phyloP scores from a whole-genome alignment of 2,888 invertebrate species.

The Mechanitis messenoides region DNA sequence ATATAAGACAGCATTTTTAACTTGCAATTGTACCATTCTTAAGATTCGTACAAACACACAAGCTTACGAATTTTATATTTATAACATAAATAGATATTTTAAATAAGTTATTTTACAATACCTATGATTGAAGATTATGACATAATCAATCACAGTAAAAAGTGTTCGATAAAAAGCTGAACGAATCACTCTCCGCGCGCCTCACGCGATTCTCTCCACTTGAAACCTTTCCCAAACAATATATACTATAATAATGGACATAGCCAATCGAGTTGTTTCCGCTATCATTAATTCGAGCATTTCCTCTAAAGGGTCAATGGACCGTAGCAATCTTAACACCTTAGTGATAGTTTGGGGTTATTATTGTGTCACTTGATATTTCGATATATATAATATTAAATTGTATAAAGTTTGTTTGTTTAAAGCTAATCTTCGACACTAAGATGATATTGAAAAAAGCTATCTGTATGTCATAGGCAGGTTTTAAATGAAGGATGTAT shows the following conservation, averaged over 20 bases:
- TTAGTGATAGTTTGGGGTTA: slow-evolving; percentile 37
- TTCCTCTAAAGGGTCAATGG: slow-evolving; percentile 50
- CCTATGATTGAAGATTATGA: slow-evolving; percentile 4
- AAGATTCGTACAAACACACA: too few relatives aligned
- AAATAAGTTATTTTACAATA: neutral
- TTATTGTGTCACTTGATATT: slow-evolving; percentile 31
- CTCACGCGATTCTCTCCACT: slow-evolving; percentile 29
- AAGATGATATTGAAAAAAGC: too few relatives aligned
- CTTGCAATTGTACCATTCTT: too few relatives aligned
- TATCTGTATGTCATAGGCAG: too few relatives aligned
- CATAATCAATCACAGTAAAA: neutral
- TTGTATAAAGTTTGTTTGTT: neutral
- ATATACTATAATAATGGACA: slow-evolving; percentile 35
- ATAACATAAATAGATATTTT: too few relatives aligned
- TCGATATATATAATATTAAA: neutral
- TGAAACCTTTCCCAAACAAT: slow-evolving; percentile 31
- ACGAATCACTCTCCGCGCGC: slow-evolving; percentile 23
- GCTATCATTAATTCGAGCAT: slow-evolving; percentile 53
- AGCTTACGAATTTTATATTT: too few relatives aligned
- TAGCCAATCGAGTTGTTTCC: slow-evolving; percentile 50
- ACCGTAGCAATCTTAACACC: slow-evolving; percentile 58
- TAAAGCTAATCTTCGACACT: too few relatives aligned
- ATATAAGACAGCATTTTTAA: too few relatives aligned
- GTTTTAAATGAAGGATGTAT: too few relatives aligned
- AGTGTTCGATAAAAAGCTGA: slow-evolving; percentile 20